These are phyloP conservation scores for Sabatieria punctata DNA, from an alignment of 2,888 invertebrate species.

Conservation along the genomic window DNA sequence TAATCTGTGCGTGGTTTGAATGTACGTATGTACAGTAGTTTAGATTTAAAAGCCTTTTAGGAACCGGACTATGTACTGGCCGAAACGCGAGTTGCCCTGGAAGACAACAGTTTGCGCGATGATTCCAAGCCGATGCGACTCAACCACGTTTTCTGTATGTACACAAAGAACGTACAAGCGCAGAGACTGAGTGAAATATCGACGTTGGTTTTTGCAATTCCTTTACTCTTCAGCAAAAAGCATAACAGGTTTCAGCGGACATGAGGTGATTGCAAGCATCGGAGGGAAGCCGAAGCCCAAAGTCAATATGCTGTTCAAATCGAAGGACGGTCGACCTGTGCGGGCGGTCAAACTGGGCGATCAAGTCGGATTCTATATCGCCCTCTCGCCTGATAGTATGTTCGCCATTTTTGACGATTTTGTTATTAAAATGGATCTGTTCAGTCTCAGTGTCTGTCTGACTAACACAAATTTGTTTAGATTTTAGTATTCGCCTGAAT, in stretches of 20 bases:
- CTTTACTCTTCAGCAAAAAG: background rate
- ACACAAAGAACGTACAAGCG: conserved; percentile 17
- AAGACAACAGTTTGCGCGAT: conserved; percentile 16
- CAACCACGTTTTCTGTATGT: conserved; percentile 22
- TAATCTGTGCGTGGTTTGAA: no score
- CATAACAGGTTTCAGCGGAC: conserved; percentile 10
- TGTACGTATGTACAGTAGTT: no score
- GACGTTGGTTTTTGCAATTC: conserved; percentile 10
- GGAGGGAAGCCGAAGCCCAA: conserved; percentile 23
- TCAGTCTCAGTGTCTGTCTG: no score
- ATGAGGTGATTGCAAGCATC: conserved; percentile 16
- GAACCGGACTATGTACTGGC: conserved; percentile 21
- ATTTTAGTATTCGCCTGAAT: background rate
- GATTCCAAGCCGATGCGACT: conserved; percentile 12
- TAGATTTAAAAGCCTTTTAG: no score
- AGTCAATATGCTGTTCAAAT: conserved; percentile 18
- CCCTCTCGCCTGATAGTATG: conserved; percentile 19
- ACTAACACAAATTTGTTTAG: background rate
- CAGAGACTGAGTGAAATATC: conserved; percentile 18
- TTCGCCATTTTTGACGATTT: background rate
- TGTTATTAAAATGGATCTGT: no score
- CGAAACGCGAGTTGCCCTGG: conserved; percentile 20
- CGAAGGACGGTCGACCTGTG: conserved; percentile 16
- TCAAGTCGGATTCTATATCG: conserved; percentile 18
- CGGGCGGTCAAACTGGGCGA: conserved; percentile 20